Conservation (phyloP, 2,113 vertebrate species). For the Bos javanicus region DNA sequence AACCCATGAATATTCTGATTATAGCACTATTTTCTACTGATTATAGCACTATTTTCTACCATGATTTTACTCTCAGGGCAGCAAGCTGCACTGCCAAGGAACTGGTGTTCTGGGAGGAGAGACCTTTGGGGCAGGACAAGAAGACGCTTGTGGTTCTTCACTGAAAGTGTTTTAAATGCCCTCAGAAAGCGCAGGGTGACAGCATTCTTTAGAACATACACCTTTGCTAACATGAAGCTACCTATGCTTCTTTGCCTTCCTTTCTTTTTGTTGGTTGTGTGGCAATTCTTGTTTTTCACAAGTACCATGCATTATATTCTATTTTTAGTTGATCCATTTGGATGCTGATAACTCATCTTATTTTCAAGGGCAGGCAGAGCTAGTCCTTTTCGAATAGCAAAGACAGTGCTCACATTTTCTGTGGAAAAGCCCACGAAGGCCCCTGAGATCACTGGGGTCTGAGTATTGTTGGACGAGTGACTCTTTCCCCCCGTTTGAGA, state of each 20-base stretch:
- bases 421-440: not conserved
- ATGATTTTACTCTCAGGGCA: not conserved
- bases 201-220: not conserved
- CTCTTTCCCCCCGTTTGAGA: not conserved
- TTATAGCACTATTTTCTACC: not conserved
- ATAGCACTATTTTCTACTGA: not conserved
- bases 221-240: not conserved
- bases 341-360: not conserved
- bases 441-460: not conserved
- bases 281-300: not conserved
- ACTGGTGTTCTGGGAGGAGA: not conserved
- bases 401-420: not conserved
- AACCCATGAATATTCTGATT: constrained; percentile 16
- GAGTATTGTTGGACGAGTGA: not conserved
- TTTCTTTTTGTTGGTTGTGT: not conserved
- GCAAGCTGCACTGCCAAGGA: not conserved
- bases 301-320: not conserved
- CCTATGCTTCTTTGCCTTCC: not conserved
- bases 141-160: not conserved
- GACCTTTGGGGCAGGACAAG: not conserved
- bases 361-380: not conserved
- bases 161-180: not conserved
- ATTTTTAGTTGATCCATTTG: not conserved
- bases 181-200: accelerated
- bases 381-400: not conserved